Percentiles rank a stretch among this genome's conserved stretches.
These are phyloP conservation scores for Lophotis ruficrista DNA, from an alignment of 2,113 vertebrate species.

Conservation along the genomic window DNA sequence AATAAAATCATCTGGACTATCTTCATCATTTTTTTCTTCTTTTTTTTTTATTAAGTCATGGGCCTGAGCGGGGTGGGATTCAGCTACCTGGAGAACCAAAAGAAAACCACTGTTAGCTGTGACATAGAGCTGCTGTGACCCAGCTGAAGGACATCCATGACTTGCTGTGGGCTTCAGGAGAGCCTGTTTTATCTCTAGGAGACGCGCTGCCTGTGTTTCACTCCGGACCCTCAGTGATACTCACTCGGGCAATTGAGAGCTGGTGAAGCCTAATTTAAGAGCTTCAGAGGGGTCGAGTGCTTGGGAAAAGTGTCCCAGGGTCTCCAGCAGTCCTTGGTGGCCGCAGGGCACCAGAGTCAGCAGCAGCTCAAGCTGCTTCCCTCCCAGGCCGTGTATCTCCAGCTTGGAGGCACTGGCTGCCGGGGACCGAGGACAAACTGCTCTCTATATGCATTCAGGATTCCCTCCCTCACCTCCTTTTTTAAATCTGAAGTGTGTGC, in stretches of 20 bases:
- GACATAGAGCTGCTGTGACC: background rate
- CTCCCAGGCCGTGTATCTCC: background rate
- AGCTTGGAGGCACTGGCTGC: background rate
- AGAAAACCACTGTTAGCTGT: background rate
- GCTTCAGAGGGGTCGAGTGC: background rate
- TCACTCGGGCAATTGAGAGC: background rate
- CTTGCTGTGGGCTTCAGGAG: background rate
- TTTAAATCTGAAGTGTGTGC: background rate
- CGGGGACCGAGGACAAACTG: background rate
- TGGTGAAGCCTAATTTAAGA: background rate
- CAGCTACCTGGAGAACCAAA: background rate
- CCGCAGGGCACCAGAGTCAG: background rate
- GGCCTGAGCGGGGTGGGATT: accelerated
- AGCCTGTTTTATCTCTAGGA: background rate
- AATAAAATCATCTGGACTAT: background rate
- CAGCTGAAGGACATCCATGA: background rate
- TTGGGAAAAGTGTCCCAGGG: background rate
- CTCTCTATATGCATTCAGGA: background rate
- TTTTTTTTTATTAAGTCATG: background rate
- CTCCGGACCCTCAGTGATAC: background rate
- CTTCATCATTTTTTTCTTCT: background rate
- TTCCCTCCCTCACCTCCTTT: background rate
- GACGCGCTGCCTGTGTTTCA: background rate
- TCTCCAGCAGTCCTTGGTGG: background rate
- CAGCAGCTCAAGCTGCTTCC: background rate